phyloP scores from a whole-genome alignment of 53 echinoderm and acorn worm species.

The Zoroaster sp. region DNA sequence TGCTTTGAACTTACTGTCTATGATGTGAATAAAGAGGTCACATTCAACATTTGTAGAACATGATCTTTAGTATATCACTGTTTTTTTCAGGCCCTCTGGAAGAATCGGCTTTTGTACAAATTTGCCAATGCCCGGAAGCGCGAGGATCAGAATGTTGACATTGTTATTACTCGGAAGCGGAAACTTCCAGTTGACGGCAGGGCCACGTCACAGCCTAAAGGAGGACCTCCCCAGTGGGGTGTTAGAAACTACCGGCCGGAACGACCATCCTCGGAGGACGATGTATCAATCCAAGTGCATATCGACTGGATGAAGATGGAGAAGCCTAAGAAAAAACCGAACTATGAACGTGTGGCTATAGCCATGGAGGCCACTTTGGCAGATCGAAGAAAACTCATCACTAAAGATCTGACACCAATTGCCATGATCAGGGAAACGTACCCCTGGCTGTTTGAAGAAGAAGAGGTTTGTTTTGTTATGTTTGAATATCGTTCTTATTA shows the following conservation, averaged over 20 bases:
- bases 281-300: constrained; percentile 10
- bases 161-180: constrained; percentile 18
- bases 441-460: constrained; percentile 45
- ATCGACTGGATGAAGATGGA: constrained; percentile 24
- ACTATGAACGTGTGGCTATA: not conserved
- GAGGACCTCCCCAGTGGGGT: constrained; percentile 15
- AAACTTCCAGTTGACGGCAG: not conserved
- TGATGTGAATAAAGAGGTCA: too few relatives aligned
- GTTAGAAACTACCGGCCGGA: constrained; percentile 33
- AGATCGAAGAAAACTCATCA: constrained; percentile 7
- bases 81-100: constrained; percentile 47
- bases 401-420: not conserved
- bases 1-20: too few relatives aligned
- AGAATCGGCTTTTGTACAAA: constrained; percentile 47
- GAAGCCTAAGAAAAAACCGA: not conserved
- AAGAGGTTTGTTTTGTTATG: constrained; percentile 25
- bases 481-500: too few relatives aligned
- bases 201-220: not conserved
- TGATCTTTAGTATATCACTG: not conserved
- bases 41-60: too few relatives aligned
- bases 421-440: not conserved
- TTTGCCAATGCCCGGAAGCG: constrained; percentile 42
- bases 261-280: constrained; percentile 24
- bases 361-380: not conserved
- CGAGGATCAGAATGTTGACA: constrained; percentile 4